Percentiles rank a stretch among this genome's conserved stretches.
Evolutionary conservation across 1,140 invertebrate genomes (phyloP).

Genomic region (Papilio polytes): DNA sequence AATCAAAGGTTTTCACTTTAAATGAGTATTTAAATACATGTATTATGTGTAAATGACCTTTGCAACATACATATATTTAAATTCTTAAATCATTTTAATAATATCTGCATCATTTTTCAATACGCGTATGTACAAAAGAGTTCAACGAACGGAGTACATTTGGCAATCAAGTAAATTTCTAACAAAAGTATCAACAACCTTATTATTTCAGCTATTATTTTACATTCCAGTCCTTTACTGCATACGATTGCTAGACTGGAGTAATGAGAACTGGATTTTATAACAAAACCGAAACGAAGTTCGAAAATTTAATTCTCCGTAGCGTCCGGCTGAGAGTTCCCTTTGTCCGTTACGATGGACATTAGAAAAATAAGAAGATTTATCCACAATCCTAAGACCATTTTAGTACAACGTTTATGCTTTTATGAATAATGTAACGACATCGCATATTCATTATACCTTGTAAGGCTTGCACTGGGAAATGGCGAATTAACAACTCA

Average conservation of each 20-base stretch:
- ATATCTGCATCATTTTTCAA: not conserved
- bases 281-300: too few relatives aligned
- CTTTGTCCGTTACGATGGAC: too few relatives aligned
- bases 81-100: too few relatives aligned
- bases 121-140: not conserved
- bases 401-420: not conserved
- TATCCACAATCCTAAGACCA: not conserved
- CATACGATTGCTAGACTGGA: too few relatives aligned
- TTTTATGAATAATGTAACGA: constrained; percentile 9
- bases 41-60: too few relatives aligned
- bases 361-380: too few relatives aligned
- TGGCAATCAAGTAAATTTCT: not conserved
- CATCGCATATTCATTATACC: constrained; percentile 19
- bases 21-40: not conserved
- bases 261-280: too few relatives aligned
- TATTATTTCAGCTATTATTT: not conserved
- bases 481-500: constrained; percentile 12
- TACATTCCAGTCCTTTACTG: not conserved
- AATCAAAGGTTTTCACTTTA: not conserved
- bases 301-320: too few relatives aligned
- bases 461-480: not conserved
- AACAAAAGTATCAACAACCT: not conserved
- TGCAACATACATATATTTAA: too few relatives aligned
- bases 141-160: not conserved
- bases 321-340: too few relatives aligned